These are phyloP conservation scores for Kradibia gibbosae DNA, from an alignment of 1,140 invertebrate species.

Conservation along the genomic window DNA sequence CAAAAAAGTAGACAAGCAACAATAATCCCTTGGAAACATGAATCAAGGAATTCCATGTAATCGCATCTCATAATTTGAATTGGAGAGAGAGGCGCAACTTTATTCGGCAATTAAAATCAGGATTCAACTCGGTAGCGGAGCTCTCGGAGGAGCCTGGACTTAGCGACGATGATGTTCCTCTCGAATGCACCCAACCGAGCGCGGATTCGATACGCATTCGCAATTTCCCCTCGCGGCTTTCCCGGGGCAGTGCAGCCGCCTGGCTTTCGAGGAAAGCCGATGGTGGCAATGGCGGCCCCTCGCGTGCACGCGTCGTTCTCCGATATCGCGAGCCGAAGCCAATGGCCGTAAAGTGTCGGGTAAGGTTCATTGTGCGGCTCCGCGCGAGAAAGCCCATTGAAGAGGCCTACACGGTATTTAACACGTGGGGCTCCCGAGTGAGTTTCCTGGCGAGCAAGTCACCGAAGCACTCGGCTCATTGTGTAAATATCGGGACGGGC, in stretches of 20 bases:
- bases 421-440: slow-evolving; percentile 55
- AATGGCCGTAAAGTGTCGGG: too few species aligned
- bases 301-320: not conserved
- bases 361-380: slow-evolving; percentile 34
- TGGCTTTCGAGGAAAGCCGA: slow-evolving; percentile 23
- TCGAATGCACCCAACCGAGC: slow-evolving; percentile 34
- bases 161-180: not conserved
- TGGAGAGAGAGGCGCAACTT: not conserved
- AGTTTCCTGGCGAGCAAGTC: slow-evolving; percentile 69
- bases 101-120: not conserved
- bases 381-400: slow-evolving; percentile 59
- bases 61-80: not conserved
- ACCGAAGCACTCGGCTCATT: slow-evolving; percentile 67
- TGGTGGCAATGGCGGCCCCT: not conserved
- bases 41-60: not conserved
- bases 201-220: slow-evolving; percentile 31
- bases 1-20: too few species aligned
- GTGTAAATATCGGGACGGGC: slow-evolving; percentile 70
- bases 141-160: not conserved
- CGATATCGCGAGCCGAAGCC: not conserved
- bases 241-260: not conserved
- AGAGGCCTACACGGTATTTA: slow-evolving; percentile 67
- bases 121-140: slow-evolving; percentile 33
- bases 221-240: slow-evolving; percentile 5
- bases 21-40: too few species aligned